Percentiles rank a stretch among this genome's conserved stretches.
These are phyloP conservation scores for Edolisoma coerulescens DNA, from an alignment of 2,113 vertebrate genomes.

Conservation along the genomic window DNA sequence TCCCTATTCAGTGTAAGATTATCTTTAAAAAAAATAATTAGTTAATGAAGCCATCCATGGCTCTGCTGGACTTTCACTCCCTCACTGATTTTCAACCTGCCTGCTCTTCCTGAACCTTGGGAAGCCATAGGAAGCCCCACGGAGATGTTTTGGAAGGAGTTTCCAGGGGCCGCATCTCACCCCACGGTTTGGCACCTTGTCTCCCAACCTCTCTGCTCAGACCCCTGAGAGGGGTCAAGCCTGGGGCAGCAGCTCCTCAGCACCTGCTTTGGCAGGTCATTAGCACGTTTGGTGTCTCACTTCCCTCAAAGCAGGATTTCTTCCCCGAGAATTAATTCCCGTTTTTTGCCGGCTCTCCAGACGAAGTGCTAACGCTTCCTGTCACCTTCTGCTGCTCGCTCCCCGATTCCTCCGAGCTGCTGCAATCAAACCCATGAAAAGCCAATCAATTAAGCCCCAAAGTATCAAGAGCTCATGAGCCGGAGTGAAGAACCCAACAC, in stretches of 20 bases:
- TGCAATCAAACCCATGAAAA: slow-evolving; percentile 70
- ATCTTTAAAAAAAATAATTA: no score
- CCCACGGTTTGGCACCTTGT: fast-evolving
- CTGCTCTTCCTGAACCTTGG: background rate
- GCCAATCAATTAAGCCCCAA: slow-evolving; percentile 68
- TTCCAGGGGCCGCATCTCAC: background rate
- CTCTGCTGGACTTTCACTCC: background rate
- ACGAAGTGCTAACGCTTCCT: slow-evolving; percentile 67
- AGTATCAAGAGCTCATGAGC: slow-evolving; percentile 37
- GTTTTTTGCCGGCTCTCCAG: slow-evolving; percentile 45
- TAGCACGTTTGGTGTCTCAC: slow-evolving; percentile 49
- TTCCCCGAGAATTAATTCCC: slow-evolving; percentile 57
- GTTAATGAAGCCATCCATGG: background rate
- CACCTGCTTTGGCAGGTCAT: background rate
- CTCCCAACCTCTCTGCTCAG: background rate
- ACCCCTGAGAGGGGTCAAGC: background rate
- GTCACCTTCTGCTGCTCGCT: slow-evolving; percentile 62
- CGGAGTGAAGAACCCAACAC: slow-evolving; percentile 51
- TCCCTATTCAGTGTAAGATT: background rate
- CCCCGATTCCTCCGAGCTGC: slow-evolving; percentile 41
- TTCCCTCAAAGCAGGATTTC: background rate
- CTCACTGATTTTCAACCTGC: background rate
- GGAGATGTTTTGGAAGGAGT: background rate
- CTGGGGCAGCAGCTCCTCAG: background rate
- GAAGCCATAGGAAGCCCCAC: background rate